Evolutionary conservation across 2,888 invertebrate genomes (phyloP), one percentile per base, ranked within the genome.

Genomic region (Mellilla xanthometata): DNA sequence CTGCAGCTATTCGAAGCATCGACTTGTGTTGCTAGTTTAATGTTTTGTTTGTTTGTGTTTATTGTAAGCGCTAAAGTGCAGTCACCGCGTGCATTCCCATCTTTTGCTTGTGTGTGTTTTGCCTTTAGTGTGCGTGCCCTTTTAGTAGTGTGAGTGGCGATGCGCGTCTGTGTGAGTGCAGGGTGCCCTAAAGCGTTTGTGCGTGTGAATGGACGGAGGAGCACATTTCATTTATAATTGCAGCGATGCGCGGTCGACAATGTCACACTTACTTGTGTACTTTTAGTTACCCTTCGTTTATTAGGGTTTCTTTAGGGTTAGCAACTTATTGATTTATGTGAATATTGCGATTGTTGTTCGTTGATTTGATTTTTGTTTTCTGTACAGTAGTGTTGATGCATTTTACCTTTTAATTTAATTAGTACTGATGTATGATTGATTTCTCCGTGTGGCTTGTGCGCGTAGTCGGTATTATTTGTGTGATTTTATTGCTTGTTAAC

Each of bases 151-250:
- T 77, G 85, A 65, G 86, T 80, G 78, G 57, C 58, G 48, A 60
- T 58, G 47, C 33, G 57, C 54, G 58, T 30, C 47, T 62, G 75
- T 74, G 76, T 79, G 78, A 50, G 80, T 72, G 72, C 62, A 67
- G 72, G 75, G 81, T 72, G 82, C 84, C 82, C 82, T 73, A 75
- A 77, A 83, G 81, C 82, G 77, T 78, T 76, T 86, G 87, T 85
- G 84, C 86, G 88, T 86, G 88, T 88, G 86, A 88, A 89, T 88
- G 89, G 82, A 85, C 87, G 87, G 81, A 85, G 72, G 80, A 88
- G 82, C 84, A 87, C 87, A 88, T 88, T 87, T 87, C 83, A 81
- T 87, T 88, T 88, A 87, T 87, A 88, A 88, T 89, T 87, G 86
- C 87, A 83, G 78, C 72, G 86, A 86, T 85, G 87, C 85, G 83